Percentiles rank a stretch among this genome's conserved stretches.
phyloP scores from a whole-genome alignment of 2,888 invertebrate species.

The Callyntrura guangdongensis region DNA sequence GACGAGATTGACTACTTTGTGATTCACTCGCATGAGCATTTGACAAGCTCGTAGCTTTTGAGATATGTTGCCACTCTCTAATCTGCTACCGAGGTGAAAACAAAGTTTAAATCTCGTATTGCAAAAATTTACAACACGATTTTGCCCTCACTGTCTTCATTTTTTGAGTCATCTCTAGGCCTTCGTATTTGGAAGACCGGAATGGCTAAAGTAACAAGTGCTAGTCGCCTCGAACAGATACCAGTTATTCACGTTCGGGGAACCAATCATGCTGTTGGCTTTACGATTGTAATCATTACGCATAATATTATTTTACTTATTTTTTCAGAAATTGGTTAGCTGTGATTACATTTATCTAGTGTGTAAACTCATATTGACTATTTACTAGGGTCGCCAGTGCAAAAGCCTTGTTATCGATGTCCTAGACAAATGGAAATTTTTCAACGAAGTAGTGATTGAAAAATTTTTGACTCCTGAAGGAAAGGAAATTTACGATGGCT shows the following conservation, averaged over 20 bases:
- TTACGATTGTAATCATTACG: constrained; percentile 90
- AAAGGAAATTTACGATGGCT: constrained; percentile 91
- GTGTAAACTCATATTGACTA: too few relatives aligned
- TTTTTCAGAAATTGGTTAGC: too few relatives aligned
- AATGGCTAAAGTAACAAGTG: constrained; percentile 83
- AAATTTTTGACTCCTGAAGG: constrained; percentile 91
- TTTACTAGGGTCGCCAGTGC: constrained; percentile 92
- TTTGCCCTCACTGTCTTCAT: neutral
- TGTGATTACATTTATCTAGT: too few relatives aligned
- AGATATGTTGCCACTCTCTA: too few relatives aligned
- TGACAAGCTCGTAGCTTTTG: too few relatives aligned
- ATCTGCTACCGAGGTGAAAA: too few relatives aligned
- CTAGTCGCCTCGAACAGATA: constrained; percentile 89
- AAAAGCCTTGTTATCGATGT: constrained; percentile 91
- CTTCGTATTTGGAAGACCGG: constrained; percentile 12
- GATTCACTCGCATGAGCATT: too few relatives aligned
- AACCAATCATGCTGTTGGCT: constrained; percentile 95
- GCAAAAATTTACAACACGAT: too few relatives aligned
- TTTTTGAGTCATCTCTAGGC: neutral
- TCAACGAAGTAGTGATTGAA: constrained; percentile 90
- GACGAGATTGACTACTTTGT: too few relatives aligned
- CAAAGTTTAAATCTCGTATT: too few relatives aligned
- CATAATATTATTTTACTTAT: too few relatives aligned
- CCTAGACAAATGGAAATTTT: constrained; percentile 88
- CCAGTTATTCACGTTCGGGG: constrained; percentile 93